A percentile compares a stretch with the other conserved stretches of the same genome.
These are phyloP conservation scores for Chiloscyllium punctatum DNA, from an alignment of 2,797 vertebrate genomes.

Conservation along the genomic window DNA sequence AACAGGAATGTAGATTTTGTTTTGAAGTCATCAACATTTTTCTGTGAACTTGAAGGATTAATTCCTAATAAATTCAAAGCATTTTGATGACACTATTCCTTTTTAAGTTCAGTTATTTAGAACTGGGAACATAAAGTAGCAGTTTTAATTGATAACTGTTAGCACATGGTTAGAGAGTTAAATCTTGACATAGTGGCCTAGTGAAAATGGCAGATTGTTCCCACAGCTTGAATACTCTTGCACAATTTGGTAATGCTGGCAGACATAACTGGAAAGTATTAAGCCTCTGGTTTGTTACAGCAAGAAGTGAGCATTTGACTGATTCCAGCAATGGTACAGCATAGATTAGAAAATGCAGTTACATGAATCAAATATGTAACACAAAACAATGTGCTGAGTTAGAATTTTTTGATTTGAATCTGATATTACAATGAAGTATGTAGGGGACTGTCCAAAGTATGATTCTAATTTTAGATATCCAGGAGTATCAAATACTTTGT, in stretches of 20 bases:
- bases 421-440: constrained; percentile 13
- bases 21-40: background rate
- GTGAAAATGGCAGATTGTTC: background rate
- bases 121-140: background rate
- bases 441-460: background rate
- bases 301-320: background rate
- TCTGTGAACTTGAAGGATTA: background rate
- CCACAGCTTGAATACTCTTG: background rate
- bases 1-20: background rate
- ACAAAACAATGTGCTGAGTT: background rate
- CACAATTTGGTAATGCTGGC: background rate
- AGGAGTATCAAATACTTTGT: background rate
- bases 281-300: background rate
- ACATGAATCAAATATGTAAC: background rate
- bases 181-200: background rate
- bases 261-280: background rate
- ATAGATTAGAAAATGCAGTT: constrained; percentile 8
- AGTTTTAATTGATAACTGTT: background rate
- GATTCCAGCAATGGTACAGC: background rate
- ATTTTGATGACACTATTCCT: background rate
- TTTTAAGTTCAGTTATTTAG: background rate
- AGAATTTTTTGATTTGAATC: background rate
- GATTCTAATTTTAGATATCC: background rate
- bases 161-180: background rate
- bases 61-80: background rate